Evolutionary conservation across 2,888 invertebrate genomes (phyloP).

Genomic region (Drosophila barbarae): DNA sequence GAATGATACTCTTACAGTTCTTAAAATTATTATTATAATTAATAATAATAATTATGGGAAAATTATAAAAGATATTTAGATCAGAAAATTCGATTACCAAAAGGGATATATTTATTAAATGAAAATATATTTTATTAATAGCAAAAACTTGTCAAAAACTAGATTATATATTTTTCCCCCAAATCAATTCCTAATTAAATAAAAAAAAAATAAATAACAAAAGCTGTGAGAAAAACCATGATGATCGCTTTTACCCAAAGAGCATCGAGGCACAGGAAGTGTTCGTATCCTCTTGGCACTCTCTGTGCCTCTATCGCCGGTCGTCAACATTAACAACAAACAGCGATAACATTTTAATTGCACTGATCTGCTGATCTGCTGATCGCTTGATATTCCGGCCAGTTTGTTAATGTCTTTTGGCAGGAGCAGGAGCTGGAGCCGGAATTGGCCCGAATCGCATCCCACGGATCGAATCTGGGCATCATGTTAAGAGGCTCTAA

Average conservation of each 20-base stretch:
- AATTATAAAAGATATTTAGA: background rate
- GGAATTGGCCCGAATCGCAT: conserved; percentile 8
- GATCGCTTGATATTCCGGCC: conserved; percentile 57
- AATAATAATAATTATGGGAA: background rate
- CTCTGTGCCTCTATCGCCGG: conserved; percentile 29
- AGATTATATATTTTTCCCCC: too few relatives aligned
- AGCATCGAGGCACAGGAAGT: conserved; percentile 56
- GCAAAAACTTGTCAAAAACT: too few relatives aligned
- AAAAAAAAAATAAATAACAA: too few relatives aligned
- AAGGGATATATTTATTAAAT: too few relatives aligned
- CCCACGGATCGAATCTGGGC: conserved; percentile 41
- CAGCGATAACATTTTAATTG: conserved; percentile 73
- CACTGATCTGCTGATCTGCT: conserved; percentile 55
- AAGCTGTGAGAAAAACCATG: background rate
- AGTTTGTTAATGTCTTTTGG: conserved; percentile 73
- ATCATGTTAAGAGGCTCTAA: conserved; percentile 70
- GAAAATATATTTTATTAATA: too few relatives aligned
- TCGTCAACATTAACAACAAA: conserved; percentile 69
- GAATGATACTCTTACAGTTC: conserved; percentile 1
- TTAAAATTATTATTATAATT: background rate
- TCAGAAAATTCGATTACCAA: too few relatives aligned
- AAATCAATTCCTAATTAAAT: too few relatives aligned
- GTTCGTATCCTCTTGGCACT: conserved; percentile 27
- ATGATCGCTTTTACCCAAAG: background rate
- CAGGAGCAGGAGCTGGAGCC: conserved; percentile 25